phyloP scores from a whole-genome alignment of 2,888 invertebrate species.

The Oasisia sp. region DNA sequence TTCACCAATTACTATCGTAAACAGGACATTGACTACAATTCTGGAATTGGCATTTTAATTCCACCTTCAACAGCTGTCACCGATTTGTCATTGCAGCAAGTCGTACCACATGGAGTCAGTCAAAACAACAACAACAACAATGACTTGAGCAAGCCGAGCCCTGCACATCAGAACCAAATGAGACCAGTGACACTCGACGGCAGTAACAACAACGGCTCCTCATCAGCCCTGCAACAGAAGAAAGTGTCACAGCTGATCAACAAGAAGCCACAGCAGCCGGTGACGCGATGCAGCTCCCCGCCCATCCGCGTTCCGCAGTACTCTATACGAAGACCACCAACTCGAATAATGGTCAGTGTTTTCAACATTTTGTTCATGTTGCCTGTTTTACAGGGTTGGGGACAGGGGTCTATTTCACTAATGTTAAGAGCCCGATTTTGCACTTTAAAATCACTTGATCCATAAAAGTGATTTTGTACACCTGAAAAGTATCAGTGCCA shows the following conservation, averaged over 20 bases:
- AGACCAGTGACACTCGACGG: not conserved
- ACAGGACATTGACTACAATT: too few relatives aligned
- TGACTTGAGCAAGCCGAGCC: not conserved
- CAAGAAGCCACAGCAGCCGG: constrained; percentile 7
- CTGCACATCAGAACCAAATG: not conserved
- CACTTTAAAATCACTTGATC: too few relatives aligned
- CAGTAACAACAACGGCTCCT: not conserved
- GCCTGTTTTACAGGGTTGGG: too few relatives aligned
- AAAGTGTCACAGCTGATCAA: not conserved
- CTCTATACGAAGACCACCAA: constrained; percentile 36
- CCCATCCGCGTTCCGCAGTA: constrained; percentile 58
- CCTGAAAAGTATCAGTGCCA: too few relatives aligned
- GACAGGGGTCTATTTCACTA: too few relatives aligned
- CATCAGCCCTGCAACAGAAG: not conserved
- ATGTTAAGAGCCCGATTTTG: too few relatives aligned
- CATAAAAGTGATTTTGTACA: too few relatives aligned
- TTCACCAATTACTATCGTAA: too few relatives aligned
- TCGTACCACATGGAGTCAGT: not conserved
- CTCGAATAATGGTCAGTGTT: not conserved
- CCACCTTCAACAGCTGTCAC: not conserved
- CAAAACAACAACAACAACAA: not conserved
- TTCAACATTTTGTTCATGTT: too few relatives aligned
- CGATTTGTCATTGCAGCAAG: not conserved
- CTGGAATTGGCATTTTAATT: too few relatives aligned
- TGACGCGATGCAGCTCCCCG: constrained; percentile 42